Evolutionary conservation across 2,113 vertebrate genomes (phyloP), one percentile per base, ranked within the genome.

Genomic region (Abramis brama): DNA sequence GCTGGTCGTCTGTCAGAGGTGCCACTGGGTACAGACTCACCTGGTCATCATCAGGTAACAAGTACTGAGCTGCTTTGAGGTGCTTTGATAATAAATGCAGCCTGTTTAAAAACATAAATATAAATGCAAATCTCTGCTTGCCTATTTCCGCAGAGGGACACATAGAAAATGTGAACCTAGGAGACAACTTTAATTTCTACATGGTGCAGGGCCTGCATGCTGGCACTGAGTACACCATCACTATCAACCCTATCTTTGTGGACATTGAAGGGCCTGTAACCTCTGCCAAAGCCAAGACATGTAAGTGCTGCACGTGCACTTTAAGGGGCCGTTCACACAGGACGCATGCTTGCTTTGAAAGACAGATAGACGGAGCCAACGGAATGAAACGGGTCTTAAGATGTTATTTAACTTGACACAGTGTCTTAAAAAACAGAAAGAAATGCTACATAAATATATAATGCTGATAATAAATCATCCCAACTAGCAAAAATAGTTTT

Each of bases 11-110:
- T 0, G 95, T 97, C 4, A 92, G 71, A 5, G 97, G 97, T 10
- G 96, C 97, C 1, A 93, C 96, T 0, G 97, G 97, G 2, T 97
- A 97, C 92, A 93, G 97, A 11, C 94, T 98, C 59, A 97, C 96
- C 30, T 97, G 97, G 97, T 92, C 91, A 6, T 94, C 96, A 6
- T 70, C 91, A 95, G 96, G 97, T 97, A 94, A 23, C 5, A 45
- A 84, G 3, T 23, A 75, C 62, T 25, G 30, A 83, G 5, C 4
- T 52, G 11, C 47, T 52, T 55, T 25, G 30, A 83, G 5, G 2
- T 52, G 11, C 47, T 52, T 55, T 36, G 13, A 2, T 50, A 39
- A n/a, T 23, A 74, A 82, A 74, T 12, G 4, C 9, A 27, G 12
- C 43, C 23, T 45, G 43, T 25, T 73, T 25, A 25, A 25, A 71